Base-by-base conservation (phyloP, 2,888 invertebrate genomes). In the Cosmorhoe ocellata region DNA sequence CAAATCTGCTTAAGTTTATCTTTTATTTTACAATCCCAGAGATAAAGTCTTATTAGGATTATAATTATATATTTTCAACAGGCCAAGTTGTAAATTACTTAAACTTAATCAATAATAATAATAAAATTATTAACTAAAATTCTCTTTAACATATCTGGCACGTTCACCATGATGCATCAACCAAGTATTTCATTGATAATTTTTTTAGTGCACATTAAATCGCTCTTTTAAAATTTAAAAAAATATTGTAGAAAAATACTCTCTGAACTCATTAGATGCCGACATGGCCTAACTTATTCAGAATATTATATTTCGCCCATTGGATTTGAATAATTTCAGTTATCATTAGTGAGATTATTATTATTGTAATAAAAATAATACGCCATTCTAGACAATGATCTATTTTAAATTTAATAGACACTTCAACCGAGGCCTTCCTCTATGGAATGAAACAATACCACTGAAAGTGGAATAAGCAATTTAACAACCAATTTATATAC, bases 11-110 rank as follows among this genome's bases (percentile, higher is more conserved):
- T 72, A 71, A 69, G 72, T 84, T 86, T 79, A 83, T 79, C 79
- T 84, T 88, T 90, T 90, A 90, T 88, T 89, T 90, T 87, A 89
- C 89, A 89, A 90, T 90, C 90, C 90, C 89, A 86, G 86, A 90
- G 89, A 88, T 89, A 87, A 87, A 87, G 82, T 85, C 84, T 88
- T 89, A 87, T 81, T 86, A 90, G 89, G 90, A 90, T 90, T 84
- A 86, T 85, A n/a, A n/a, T n/a, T n/a, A 85, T 88, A 88, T 86
- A 89, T 89, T 86, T 51, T 90, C 85, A 90, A 90, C 89, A 89
- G 88, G 82, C 86, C 89, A 85, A 89, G 85, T 88, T 88, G 90
- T 90, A 89, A 89, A 89, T 90, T 89, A 88, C 88, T 90, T 90
- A 88, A 90, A 90, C 89, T 89, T 89, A 88, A 90, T 90, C 84